Base-by-base conservation (phyloP, 2,888 invertebrate species). In the Aspidiotus rigidus region DNA sequence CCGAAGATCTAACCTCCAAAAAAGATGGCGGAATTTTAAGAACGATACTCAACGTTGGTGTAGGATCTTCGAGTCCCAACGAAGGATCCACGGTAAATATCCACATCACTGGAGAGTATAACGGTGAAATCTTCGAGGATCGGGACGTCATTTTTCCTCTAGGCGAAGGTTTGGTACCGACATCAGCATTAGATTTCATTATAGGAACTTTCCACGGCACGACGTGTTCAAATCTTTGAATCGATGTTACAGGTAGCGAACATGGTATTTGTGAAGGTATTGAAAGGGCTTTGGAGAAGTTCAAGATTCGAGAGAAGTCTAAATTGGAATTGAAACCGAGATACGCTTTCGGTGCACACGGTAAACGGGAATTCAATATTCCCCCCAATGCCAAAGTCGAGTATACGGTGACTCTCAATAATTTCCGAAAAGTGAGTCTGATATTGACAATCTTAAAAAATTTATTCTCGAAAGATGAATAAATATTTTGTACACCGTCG, bases 1-100 rank as follows among this genome's bases (percentile, higher is more conserved):
- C 87, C 44, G 94, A 96, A 79, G 97, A 98, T 80, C 77, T 98
- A 59, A 91, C 91, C 73, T 87, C 89, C 0, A 84, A 85, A 69
- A 86, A 87, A 76, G 93, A 95, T 80, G 89, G 87, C 71, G 86
- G 90, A 57, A 91, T 98, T 73, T 82, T 89, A 67, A 84, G 89
- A 69, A 83, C 85, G 72, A 84, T 85, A 74, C 79, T 95, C 17
- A 82, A 80, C 57, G 80, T 82, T 70, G 96, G 96, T 57, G 83
- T 84, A 67, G 88, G 88, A 0, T 84, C 80, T 73, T 81, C 84
- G 41, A 83, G 80, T 49, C 97, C 97, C 7, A 88, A 86, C 74
- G 91, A 93, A 71, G 91, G 90, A 6, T 86, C 90, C 7, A 80
- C 85, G 70, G 91, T 96, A 64, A 87, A 90, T 78, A 84, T 94